Percentiles rank a stretch among this genome's conserved stretches.
Evolutionary conservation across 2,888 invertebrate species (phyloP).

Genomic region (Diplolepis rosae): DNA sequence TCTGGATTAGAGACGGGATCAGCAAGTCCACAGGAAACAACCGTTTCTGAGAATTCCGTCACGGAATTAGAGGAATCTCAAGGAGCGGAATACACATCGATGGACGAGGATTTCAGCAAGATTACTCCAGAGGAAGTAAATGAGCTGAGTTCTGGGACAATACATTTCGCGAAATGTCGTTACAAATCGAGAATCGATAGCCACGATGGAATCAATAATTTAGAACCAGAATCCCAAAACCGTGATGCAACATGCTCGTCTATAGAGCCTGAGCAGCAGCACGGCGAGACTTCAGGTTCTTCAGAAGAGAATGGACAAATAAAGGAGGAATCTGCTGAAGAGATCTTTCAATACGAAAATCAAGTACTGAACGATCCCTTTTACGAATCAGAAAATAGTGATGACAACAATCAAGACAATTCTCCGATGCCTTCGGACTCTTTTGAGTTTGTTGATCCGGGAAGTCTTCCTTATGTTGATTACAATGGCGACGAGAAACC

Average conservation of each 20-base stretch:
- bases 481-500: constrained; percentile 31
- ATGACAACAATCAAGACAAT: constrained; percentile 51
- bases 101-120: constrained; percentile 65
- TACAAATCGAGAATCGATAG: neutral
- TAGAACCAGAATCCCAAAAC: neutral
- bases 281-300: constrained; percentile 55
- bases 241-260: constrained; percentile 58
- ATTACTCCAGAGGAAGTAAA: constrained; percentile 38
- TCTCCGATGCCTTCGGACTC: constrained; percentile 59
- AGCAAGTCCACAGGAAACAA: constrained; percentile 71
- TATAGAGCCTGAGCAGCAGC: constrained; percentile 53
- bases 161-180: constrained; percentile 32
- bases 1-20: constrained; percentile 73
- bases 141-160: constrained; percentile 43
- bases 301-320: constrained; percentile 52
- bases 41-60: constrained; percentile 70
- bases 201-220: neutral
- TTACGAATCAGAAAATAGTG: constrained; percentile 64
- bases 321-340: constrained; percentile 53
- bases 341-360: constrained; percentile 64
- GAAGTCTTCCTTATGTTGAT: constrained; percentile 38
- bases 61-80: constrained; percentile 66
- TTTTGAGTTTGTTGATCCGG: constrained; percentile 61
- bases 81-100: constrained; percentile 64
- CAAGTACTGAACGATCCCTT: constrained; percentile 66